These are phyloP conservation scores for Drosophila peninsularis DNA, from an alignment of 2,888 invertebrate species.

Conservation along the genomic window DNA sequence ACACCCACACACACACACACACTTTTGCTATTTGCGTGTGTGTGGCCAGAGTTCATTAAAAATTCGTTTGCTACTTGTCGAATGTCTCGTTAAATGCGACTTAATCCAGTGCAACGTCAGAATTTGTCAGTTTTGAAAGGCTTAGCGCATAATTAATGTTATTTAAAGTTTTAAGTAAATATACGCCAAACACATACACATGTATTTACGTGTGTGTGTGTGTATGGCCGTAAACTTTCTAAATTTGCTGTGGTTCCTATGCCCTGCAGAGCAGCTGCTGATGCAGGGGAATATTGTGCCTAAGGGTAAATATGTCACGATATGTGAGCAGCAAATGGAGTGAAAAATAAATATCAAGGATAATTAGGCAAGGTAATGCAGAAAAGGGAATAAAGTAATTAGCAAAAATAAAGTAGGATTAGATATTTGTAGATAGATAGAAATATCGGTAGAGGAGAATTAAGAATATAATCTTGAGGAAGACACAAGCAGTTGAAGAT, in stretches of 20 bases:
- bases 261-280: not conserved
- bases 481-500: too few relatives aligned
- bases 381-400: too few relatives aligned
- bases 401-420: too few relatives aligned
- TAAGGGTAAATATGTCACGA: not conserved
- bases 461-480: too few relatives aligned
- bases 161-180: slow-evolving; percentile 51
- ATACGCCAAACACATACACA: not conserved
- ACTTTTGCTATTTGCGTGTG: slow-evolving; percentile 11
- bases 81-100: slow-evolving; percentile 42
- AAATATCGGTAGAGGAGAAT: too few relatives aligned
- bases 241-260: slow-evolving; percentile 53
- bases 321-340: too few relatives aligned
- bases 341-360: too few relatives aligned
- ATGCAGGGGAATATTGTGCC: not conserved
- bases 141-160: slow-evolving; percentile 63
- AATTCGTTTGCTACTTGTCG: slow-evolving; percentile 40
- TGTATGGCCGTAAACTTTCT: slow-evolving; percentile 52
- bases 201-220: slow-evolving; percentile 9
- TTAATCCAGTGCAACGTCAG: slow-evolving; percentile 59
- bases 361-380: too few relatives aligned
- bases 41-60: slow-evolving; percentile 60
- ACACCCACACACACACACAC: not conserved
- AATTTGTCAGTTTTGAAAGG: slow-evolving; percentile 57
- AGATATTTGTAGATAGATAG: too few relatives aligned